A percentile compares a stretch with the other conserved stretches of the same genome.
Evolutionary conservation across 2,797 vertebrate species (phyloP).

Genomic region (Discoglossus pictus): DNA sequence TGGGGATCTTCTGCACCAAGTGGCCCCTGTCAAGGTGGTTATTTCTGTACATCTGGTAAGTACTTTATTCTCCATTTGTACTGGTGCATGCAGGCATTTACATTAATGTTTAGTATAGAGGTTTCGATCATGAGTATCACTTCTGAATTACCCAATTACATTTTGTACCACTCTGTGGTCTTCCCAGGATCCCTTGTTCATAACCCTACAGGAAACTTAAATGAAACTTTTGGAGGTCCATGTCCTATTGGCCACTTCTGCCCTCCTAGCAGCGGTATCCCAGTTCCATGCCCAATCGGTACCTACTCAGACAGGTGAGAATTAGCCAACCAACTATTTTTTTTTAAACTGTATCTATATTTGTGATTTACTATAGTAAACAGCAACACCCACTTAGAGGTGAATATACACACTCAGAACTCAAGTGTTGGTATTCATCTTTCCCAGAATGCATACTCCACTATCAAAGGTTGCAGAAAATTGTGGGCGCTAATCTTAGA

Average conservation of each 20-base stretch:
- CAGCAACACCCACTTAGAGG: too few relatives aligned
- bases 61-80: background rate
- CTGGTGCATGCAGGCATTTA: too few relatives aligned
- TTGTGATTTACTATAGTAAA: background rate
- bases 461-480: too few relatives aligned
- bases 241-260: slow-evolving; percentile 87
- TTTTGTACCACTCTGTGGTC: background rate
- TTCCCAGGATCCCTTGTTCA: slow-evolving; percentile 78
- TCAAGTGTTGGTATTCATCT: too few relatives aligned
- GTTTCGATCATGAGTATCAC: too few relatives aligned
- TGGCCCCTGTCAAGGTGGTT: slow-evolving; percentile 79
- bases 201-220: slow-evolving; percentile 75
- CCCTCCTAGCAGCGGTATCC: slow-evolving; percentile 77
- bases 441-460: too few relatives aligned
- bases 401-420: too few relatives aligned
- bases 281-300: slow-evolving; percentile 80
- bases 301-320: slow-evolving; percentile 84
- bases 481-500: too few relatives aligned
- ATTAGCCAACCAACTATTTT: background rate
- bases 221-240: slow-evolving; percentile 77
- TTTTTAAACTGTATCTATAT: background rate
- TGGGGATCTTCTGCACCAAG: slow-evolving; percentile 79
- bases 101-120: too few relatives aligned
- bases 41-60: slow-evolving; percentile 81
- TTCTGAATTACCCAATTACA: background rate